Evolutionary conservation across 2,888 invertebrate species (phyloP).

Genomic region (Hirudinaria manillensis): DNA sequence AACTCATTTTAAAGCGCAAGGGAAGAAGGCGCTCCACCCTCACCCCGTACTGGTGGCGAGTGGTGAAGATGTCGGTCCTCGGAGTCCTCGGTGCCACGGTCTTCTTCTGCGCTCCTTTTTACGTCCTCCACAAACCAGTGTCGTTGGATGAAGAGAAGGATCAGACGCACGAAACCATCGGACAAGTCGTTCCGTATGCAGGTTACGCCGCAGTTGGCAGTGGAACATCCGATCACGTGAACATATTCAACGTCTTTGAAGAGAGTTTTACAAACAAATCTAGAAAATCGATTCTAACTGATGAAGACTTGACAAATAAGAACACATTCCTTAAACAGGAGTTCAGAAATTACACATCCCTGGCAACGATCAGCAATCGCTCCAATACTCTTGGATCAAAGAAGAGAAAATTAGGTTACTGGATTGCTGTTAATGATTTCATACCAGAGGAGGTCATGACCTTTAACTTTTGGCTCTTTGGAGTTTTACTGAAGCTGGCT

Average conservation of each 20-base stretch:
- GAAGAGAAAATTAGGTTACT: constrained; percentile 41
- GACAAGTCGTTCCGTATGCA: neutral
- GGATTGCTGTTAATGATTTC: constrained; percentile 44
- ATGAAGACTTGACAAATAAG: neutral
- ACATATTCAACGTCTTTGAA: neutral
- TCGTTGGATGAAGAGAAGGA: neutral
- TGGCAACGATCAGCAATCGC: neutral
- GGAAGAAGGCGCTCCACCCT: constrained; percentile 3
- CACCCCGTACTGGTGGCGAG: constrained; percentile 13
- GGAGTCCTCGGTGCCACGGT: constrained; percentile 46
- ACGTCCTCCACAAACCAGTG: constrained; percentile 43
- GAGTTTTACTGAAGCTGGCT: constrained; percentile 73
- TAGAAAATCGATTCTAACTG: neutral
- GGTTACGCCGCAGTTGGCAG: neutral
- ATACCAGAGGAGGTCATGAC: constrained; percentile 44
- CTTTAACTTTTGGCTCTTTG: constrained; percentile 83
- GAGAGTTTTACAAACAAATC: neutral
- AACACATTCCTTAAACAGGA: neutral
- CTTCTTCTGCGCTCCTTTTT: constrained; percentile 50
- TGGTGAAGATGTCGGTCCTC: constrained; percentile 40
- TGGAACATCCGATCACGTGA: neutral
- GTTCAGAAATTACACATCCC: neutral
- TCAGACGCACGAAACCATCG: neutral
- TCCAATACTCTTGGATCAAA: neutral
- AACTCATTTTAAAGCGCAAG: neutral